A percentile compares a stretch with the other conserved stretches of the same genome.
Conservation (phyloP, 1,140 invertebrate genomes). For the Aphis gossypii region DNA sequence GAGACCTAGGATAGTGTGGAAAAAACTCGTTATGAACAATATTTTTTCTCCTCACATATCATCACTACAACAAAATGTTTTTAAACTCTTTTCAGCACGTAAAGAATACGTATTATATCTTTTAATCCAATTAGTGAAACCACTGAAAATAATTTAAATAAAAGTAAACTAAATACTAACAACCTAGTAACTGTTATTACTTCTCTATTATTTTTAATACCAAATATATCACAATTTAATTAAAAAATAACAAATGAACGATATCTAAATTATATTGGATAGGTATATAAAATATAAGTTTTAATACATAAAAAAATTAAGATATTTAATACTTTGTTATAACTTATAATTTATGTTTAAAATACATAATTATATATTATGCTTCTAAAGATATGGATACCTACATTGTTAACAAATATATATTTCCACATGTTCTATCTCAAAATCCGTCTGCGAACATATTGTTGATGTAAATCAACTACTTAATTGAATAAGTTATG, state of each 20-base stretch:
- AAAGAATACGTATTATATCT: not conserved
- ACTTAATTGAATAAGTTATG: too few relatives aligned
- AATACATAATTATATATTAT: too few relatives aligned
- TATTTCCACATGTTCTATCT: too few relatives aligned
- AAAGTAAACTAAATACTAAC: not conserved
- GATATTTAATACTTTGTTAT: not conserved
- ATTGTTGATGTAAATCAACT: too few relatives aligned
- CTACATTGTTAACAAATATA: too few relatives aligned
- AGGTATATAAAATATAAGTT: not conserved
- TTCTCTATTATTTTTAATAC: not conserved
- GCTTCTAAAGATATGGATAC: too few relatives aligned
- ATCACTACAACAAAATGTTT: not conserved
- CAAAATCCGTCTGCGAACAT: too few relatives aligned
- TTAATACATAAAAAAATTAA: not conserved
- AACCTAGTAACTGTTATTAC: not conserved
- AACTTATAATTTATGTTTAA: too few relatives aligned
- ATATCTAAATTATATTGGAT: not conserved
- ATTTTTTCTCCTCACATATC: not conserved
- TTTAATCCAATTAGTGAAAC: not conserved
- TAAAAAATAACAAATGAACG: not conserved
- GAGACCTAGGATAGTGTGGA: not conserved
- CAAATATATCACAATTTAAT: not conserved
- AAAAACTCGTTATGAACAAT: slow-evolving; percentile 42
- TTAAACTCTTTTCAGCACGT: not conserved
- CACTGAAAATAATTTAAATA: not conserved